Evolutionary conservation across 53 echinoderm and acorn worm species (phyloP).

Genomic region (Crossaster papposus): DNA sequence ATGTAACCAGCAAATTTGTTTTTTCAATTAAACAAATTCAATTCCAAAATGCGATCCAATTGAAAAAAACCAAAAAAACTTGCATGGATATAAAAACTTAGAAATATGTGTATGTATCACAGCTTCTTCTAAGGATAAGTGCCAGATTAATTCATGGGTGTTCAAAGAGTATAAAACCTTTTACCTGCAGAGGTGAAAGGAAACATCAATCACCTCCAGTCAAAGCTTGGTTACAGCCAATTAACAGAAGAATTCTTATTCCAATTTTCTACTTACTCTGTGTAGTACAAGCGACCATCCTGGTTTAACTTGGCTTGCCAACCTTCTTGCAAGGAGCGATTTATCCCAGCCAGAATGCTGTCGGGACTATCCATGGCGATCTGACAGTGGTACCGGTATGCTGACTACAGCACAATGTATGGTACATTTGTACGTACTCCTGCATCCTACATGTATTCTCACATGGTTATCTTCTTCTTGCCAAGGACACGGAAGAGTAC

Average conservation of each 20-base stretch:
- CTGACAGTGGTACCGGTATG: background rate
- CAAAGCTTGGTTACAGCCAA: too few relatives aligned
- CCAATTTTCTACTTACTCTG: constrained; percentile 74
- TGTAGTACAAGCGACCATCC: constrained; percentile 84
- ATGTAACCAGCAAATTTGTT: too few relatives aligned
- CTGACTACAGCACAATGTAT: background rate
- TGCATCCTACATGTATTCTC: background rate
- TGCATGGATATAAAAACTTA: background rate
- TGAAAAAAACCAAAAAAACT: background rate
- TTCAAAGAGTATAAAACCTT: too few relatives aligned
- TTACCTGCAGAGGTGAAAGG: too few relatives aligned
- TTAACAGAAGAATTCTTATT: too few relatives aligned
- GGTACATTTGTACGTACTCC: background rate
- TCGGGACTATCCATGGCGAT: constrained; percentile 51
- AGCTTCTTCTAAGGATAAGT: too few relatives aligned
- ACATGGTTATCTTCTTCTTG: background rate
- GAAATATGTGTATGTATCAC: too few relatives aligned
- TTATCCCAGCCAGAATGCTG: constrained; percentile 58
- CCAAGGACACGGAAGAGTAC: background rate
- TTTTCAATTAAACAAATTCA: too few relatives aligned
- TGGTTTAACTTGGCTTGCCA: constrained; percentile 86
- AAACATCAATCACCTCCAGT: too few relatives aligned
- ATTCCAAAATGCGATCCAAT: background rate
- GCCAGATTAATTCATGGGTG: too few relatives aligned
- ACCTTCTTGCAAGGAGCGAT: constrained; percentile 70